These are phyloP conservation scores for Elachura formosa DNA, from an alignment of 2,113 vertebrate genomes.

Conservation along the genomic window DNA sequence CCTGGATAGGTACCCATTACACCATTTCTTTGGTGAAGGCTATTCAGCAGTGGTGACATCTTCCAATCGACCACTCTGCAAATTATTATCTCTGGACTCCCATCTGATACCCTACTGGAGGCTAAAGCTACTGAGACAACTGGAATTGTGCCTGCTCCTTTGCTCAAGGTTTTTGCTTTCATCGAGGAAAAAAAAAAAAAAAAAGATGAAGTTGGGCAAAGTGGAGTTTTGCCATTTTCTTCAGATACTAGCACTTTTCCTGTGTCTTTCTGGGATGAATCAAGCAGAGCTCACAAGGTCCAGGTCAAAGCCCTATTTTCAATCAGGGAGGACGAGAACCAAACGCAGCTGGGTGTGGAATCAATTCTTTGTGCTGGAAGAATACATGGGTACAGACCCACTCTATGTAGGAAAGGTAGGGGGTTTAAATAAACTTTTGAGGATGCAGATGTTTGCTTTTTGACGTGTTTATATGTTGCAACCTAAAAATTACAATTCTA, in stretches of 20 bases:
- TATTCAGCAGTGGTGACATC: slow-evolving; percentile 68
- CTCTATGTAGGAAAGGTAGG: slow-evolving; percentile 98
- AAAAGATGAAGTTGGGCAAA: slow-evolving; percentile 79
- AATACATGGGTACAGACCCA: slow-evolving; percentile 93
- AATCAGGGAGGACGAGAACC: slow-evolving; percentile 78
- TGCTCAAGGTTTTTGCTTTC: slow-evolving; percentile 68
- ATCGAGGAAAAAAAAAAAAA: slow-evolving; percentile 27
- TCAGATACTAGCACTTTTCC: slow-evolving; percentile 80
- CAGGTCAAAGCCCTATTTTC: slow-evolving; percentile 74
- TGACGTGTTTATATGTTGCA: neutral
- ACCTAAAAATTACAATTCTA: neutral
- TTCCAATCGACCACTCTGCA: slow-evolving; percentile 50
- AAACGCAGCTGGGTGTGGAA: slow-evolving; percentile 99
- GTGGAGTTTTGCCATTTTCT: slow-evolving; percentile 78
- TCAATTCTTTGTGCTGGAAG: slow-evolving; percentile 98
- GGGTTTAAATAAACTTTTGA: neutral
- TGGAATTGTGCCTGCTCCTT: slow-evolving; percentile 67
- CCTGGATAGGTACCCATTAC: slow-evolving; percentile 75
- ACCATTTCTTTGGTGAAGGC: slow-evolving; percentile 63
- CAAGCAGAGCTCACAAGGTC: slow-evolving; percentile 79
- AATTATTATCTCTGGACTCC: slow-evolving; percentile 71
- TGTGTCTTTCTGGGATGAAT: slow-evolving; percentile 79
- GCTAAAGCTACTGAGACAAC: slow-evolving; percentile 65
- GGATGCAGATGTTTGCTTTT: neutral
- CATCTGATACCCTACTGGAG: slow-evolving; percentile 70